phyloP scores from a whole-genome alignment of 2,797 vertebrate genomes.

The Tapera naevia region DNA sequence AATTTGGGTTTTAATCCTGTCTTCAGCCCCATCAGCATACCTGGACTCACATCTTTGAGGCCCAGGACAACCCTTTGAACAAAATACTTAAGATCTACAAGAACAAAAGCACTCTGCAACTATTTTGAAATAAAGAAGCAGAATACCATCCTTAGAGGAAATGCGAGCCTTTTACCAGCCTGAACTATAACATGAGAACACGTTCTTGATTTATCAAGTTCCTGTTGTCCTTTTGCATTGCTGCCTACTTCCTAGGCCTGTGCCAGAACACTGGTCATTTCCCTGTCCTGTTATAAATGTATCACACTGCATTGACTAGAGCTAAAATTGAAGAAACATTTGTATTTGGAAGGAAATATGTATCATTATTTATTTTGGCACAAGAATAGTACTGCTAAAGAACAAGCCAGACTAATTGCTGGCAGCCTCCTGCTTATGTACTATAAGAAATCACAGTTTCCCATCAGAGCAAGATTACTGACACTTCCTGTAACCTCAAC shows the following conservation, averaged over 20 bases:
- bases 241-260: fast-evolving
- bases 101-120: not conserved
- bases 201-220: not conserved
- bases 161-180: not conserved
- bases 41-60: not conserved
- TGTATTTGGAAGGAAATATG: not conserved
- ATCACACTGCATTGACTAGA: not conserved
- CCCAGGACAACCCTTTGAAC: not conserved
- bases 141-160: not conserved
- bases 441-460: not conserved
- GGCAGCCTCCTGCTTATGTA: not conserved
- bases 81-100: not conserved
- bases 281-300: not conserved
- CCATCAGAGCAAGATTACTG: not conserved
- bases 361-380: not conserved
- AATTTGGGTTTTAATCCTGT: not conserved
- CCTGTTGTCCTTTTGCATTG: not conserved
- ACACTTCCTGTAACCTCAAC: not conserved
- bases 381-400: not conserved
- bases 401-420: not conserved
- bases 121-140: not conserved
- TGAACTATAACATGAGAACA: not conserved
- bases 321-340: not conserved
- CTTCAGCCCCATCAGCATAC: not conserved
- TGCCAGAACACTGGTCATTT: not conserved